These are phyloP conservation scores for Amphimallon solstitiale DNA, from an alignment of 2,888 invertebrate species.

Conservation along the genomic window DNA sequence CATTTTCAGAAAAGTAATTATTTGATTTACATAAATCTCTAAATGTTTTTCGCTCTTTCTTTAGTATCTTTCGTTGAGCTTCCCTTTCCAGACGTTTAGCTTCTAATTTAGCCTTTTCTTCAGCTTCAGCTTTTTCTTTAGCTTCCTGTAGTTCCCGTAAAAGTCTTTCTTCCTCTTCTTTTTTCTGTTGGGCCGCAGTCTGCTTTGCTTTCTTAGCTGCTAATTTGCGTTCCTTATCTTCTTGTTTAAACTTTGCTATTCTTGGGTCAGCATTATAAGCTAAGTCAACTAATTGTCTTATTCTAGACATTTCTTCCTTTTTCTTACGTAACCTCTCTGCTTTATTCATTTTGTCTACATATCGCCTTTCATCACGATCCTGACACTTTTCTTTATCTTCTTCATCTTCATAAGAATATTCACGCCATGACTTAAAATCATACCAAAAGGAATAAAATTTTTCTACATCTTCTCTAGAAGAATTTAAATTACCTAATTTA, in stretches of 20 bases:
- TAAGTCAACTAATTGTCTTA: constrained; percentile 90
- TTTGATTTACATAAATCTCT: constrained; percentile 83
- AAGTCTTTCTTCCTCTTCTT: constrained; percentile 84
- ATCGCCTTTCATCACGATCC: constrained; percentile 94
- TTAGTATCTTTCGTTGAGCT: constrained; percentile 82
- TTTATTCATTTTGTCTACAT: constrained; percentile 97
- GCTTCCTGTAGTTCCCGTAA: constrained; percentile 77
- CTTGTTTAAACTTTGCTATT: constrained; percentile 90
- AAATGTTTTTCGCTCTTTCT: constrained; percentile 85
- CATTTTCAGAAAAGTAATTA: constrained; percentile 80
- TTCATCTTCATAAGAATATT: constrained; percentile 98
- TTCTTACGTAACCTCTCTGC: constrained; percentile 90
- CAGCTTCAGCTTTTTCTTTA: constrained; percentile 82
- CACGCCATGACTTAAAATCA: constrained; percentile 98
- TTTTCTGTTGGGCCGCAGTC: constrained; percentile 83
- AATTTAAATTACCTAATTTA: constrained; percentile 77
- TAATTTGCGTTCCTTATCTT: constrained; percentile 90
- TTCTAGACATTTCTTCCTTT: constrained; percentile 95
- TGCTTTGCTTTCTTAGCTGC: constrained; percentile 90
- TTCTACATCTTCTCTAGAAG: constrained; percentile 87
- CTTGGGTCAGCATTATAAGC: constrained; percentile 95
- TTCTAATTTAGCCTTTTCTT: constrained; percentile 83
- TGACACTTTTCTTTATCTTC: constrained; percentile 98
- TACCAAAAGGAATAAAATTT: constrained; percentile 98
- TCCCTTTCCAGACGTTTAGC: constrained; percentile 87